Conservation (phyloP, 2,113 vertebrate species). For the Oncorhynchus masou region DNA sequence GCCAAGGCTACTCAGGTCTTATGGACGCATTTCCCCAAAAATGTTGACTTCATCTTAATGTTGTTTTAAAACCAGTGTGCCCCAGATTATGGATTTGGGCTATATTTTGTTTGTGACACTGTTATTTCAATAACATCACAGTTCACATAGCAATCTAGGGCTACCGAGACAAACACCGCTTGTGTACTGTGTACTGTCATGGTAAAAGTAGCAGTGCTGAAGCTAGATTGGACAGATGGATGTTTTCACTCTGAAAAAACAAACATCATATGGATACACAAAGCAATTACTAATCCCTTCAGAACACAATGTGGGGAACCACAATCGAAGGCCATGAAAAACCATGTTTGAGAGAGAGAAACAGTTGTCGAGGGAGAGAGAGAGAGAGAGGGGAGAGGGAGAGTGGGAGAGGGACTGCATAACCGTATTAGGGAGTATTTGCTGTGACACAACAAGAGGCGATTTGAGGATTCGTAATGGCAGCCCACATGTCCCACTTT, state of each 20-base stretch:
- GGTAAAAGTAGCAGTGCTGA: not conserved
- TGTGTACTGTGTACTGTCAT: slow-evolving; percentile 1
- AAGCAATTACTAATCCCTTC: slow-evolving; percentile 5
- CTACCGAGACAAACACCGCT: not conserved
- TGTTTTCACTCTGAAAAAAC: not conserved
- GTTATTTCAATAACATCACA: not conserved
- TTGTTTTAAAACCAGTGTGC: not conserved
- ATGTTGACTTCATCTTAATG: not conserved
- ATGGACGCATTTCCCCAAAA: not conserved
- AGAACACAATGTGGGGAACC: not conserved
- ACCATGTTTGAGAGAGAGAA: not conserved
- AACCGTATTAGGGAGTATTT: slow-evolving; percentile 9
- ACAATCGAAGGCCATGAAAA: not conserved
- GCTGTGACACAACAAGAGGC: not conserved
- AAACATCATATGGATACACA: not conserved
- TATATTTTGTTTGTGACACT: not conserved
- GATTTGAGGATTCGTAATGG: not conserved
- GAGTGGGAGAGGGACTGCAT: not conserved
- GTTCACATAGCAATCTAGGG: not conserved
- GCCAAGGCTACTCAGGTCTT: not conserved
- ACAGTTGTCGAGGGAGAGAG: too few species aligned
- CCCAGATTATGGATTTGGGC: not conserved
- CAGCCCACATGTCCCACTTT: not conserved
- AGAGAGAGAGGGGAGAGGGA: too few species aligned
- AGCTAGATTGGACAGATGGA: slow-evolving; percentile 1